Base-by-base conservation (phyloP, 2,113 vertebrate species). In the Cyanoramphus novaezelandiae region DNA sequence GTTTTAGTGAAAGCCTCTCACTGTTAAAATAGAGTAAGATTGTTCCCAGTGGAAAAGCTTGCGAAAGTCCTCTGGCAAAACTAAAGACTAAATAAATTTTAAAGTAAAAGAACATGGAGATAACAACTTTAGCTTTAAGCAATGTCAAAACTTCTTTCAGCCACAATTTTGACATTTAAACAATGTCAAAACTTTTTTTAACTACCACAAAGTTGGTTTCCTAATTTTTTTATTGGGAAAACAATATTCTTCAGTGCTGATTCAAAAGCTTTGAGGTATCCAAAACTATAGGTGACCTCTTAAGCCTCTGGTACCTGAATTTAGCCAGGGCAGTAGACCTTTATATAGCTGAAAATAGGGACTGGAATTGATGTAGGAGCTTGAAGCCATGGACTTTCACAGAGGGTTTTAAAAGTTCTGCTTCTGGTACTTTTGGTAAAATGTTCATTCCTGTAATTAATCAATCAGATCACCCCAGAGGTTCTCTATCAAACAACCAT, bases 1-100 rank as follows among this genome's bases (percentile, higher is more conserved):
- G 72, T 57, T 92, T 86, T 88, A 75, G 69, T 81, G 71, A 95
- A 95, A 90, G 74, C 74, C 89, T 87, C 67, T 63, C 50, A 71
- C 37, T 88, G 43, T 71, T 93, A 17, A 53, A 80, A 39, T 2
- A 70, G 17, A n/a, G 20, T 67, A 46, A 90, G 17, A 82, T 52
- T 90, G 78, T 93, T 82, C 47, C 18, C 52, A 27, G 25, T 9
- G 68, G 55, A 78, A 88, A 80, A 68, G 27, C 76, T 90, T 88
- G 76, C 13, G 44, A 39, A 91, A 81, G 39, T 64, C 41, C 21
- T 43, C 55, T 77, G 60, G 62, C 55, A 60, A 93, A 71, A 60
- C 55, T 75, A n/a, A 88, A n/a, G 10, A 50, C n/a, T 74, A 59
- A 87, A 79, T 68, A 62, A 70, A 86, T 65, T 89, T 92, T 68